Evolutionary conservation across 37 sponge, comb jelly and placozoan genomes (phyloP).

Genomic region (Geodia barretti): DNA sequence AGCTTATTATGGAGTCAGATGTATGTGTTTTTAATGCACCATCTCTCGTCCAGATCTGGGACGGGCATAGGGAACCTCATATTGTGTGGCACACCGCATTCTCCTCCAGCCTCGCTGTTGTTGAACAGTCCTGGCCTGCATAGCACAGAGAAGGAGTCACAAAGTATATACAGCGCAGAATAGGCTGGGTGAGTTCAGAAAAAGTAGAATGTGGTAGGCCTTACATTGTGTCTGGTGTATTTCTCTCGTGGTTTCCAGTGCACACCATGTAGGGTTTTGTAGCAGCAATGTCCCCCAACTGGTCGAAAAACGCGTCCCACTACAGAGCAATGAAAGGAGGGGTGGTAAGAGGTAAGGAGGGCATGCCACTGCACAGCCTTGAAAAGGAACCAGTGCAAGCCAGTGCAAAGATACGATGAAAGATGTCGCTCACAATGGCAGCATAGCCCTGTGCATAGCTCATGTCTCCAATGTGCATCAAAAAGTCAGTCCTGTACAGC

Average conservation of each 20-base stretch:
- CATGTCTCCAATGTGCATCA: constrained; percentile 88
- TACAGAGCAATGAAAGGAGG: constrained; percentile 2
- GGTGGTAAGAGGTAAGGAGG: not conserved
- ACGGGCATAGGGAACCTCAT: constrained; percentile 74
- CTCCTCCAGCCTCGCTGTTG: constrained; percentile 69
- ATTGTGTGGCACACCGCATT: constrained; percentile 80
- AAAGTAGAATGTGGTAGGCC: not conserved
- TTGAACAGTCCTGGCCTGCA: not conserved
- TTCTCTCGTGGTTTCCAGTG: constrained; percentile 82
- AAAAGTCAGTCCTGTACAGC: constrained; percentile 50
- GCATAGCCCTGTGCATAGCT: constrained; percentile 71
- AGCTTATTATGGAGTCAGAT: not conserved
- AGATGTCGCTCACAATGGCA: constrained; percentile 34
- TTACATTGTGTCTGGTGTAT: constrained; percentile 59
- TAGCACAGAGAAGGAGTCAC: too few relatives aligned
- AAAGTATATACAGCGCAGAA: not conserved
- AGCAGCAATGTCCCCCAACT: constrained; percentile 62
- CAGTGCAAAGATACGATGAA: not conserved
- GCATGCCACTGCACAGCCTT: too few relatives aligned
- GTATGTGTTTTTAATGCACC: constrained; percentile 40
- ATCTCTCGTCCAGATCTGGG: constrained; percentile 47
- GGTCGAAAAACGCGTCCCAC: constrained; percentile 84
- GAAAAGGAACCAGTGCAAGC: not conserved
- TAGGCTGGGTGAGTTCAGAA: not conserved
- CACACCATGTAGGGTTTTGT: constrained; percentile 78